Base-by-base conservation (phyloP, 2,797 vertebrate species). In the Eleutherodactylus coqui region DNA sequence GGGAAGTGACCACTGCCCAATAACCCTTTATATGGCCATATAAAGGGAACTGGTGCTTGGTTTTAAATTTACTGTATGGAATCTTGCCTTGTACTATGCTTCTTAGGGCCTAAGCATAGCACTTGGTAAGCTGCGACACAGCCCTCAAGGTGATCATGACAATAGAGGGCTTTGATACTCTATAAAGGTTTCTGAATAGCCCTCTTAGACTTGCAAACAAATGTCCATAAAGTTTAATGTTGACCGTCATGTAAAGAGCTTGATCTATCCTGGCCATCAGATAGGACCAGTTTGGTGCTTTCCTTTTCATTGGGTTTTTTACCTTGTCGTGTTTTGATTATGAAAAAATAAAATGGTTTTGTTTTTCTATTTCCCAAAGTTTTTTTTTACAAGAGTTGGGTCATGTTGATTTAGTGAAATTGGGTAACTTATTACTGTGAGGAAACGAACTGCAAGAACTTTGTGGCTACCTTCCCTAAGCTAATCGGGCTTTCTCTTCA, bases 1-100 rank as follows among this genome's bases (percentile, higher is more conserved):
- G 91, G 97, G 97, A 34, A 97, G 97, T 69, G 96, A 98, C 91
- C 96, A 98, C 92, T 98, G 97, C 89, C 96, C 96, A 81, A 96
- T 98, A 85, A 97, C 96, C 29, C 92, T 98, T 27, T 94, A 94
- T 83, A 43, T 98, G 19, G 94, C 92, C 0, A 86, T 96, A 75
- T 87, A 85, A 87, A 49, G 32, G 38, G 2, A 75, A 13, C 27
- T 43, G 21, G 38, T 21, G 27, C 10, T 58, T 8, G 60, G n/a
- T 11, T 11, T 17, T 72, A 41, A 24, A 43, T 14, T 43, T 16
- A 72, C 69, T 67, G 32, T 67, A 36, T 67, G 64, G 34, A 19
- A 8, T 2, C 14, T 36, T 72, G 38, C 36, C 69, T 41, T 72
- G 38, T 43, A n/a, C 38, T 43, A 41, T 43, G 62, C 14, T 16